phyloP scores from a whole-genome alignment of 2,888 invertebrate genomes.

The Ethmia dodecea region DNA sequence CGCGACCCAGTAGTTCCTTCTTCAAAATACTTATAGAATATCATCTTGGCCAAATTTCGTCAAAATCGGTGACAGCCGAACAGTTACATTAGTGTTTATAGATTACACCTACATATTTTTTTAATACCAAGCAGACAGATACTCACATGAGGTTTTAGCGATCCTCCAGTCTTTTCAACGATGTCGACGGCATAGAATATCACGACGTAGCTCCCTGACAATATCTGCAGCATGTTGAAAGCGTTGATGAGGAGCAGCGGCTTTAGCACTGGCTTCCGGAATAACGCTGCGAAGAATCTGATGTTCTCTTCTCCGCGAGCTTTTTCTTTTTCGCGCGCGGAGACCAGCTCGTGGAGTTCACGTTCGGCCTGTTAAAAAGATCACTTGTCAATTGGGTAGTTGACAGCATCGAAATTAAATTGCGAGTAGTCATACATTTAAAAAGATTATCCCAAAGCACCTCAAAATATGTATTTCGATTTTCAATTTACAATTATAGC shows the following conservation, averaged over 20 bases:
- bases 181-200: constrained; percentile 89
- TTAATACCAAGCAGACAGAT: not conserved
- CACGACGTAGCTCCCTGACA: constrained; percentile 86
- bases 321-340: constrained; percentile 78
- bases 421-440: no score
- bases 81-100: no score
- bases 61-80: no score
- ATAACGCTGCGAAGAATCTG: constrained; percentile 72
- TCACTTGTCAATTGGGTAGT: no score
- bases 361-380: constrained; percentile 69
- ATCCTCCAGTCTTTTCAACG: constrained; percentile 76
- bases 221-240: constrained; percentile 84
- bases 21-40: no score
- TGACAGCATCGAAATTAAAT: no score
- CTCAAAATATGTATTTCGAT: no score
- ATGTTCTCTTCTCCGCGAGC: constrained; percentile 58
- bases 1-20: no score
- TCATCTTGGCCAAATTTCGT: no score
- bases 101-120: not conserved
- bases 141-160: constrained; percentile 55
- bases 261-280: constrained; percentile 80
- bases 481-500: no score
- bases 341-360: constrained; percentile 80
- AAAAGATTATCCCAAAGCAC: no score
- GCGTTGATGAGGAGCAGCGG: constrained; percentile 84